Evolutionary conservation across 2,113 vertebrate genomes (phyloP), one percentile per base, ranked within the genome.

Genomic region (Cyprinus carpio): DNA sequence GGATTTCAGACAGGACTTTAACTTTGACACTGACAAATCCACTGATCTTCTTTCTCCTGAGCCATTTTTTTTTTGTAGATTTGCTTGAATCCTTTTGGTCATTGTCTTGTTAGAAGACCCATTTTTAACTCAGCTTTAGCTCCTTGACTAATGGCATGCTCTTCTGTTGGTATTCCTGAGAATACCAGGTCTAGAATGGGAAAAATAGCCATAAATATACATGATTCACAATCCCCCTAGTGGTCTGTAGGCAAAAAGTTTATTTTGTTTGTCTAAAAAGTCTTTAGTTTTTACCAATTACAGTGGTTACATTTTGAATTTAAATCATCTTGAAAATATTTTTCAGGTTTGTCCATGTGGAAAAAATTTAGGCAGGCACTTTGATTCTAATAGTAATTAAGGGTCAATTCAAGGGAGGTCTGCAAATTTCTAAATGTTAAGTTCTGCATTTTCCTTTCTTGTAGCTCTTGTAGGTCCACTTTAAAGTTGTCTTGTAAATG

Each of bases 21-120:
- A 69, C 29, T 34, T 54, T 5, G n/a, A n/a, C 15, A 54, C 5
- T 54, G 51, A 18, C n/a, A 62, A 62, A 62, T 62, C 23, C 58
- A 62, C 58, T n/a, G 69, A 72, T 72, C 69, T 40, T 72, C 34
- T n/a, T 40, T 72, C 69, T 72, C 34, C 20, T 72, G 10, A n/a
- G 69, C 69, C 34, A 72, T 43, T 4, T 72, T 43, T 4, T 72
- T 62, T 62, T 62, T 23, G 58, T 40, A 72, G 34, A 72, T 72
- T 72, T n/a, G 18, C 67, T 40, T 67, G 16, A 67, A 67, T 67
- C 29, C 7, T 34, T 69, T 69, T 15, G 65, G 65, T 69, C 65
- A 69, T 34, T 34, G 16, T 34, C 15, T 69, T 69, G 16, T 18
- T 72, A 34, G 20, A 72, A n/a, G 34, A 43, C 20, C 10, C 10